These are phyloP conservation scores for Catalaphyllia jardinei DNA, from an alignment of 64 coral and sea anemone genomes.

Conservation along the genomic window DNA sequence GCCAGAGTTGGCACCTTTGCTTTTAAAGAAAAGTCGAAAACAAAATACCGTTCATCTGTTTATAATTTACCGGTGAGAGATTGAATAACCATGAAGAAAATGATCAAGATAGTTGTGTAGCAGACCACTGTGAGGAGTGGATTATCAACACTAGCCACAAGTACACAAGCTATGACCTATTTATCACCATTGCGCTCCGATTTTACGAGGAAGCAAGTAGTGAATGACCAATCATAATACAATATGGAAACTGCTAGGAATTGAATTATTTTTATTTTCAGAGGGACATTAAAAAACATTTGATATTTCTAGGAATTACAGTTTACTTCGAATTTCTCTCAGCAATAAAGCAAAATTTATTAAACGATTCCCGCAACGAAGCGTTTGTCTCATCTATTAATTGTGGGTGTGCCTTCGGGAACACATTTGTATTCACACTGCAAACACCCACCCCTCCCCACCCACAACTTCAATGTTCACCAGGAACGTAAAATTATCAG, in stretches of 20 bases:
- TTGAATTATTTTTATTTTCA: neutral
- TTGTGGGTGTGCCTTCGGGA: neutral
- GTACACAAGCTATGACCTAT: too few relatives aligned
- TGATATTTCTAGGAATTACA: constrained; percentile 5
- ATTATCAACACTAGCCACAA: too few relatives aligned
- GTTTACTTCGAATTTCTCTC: neutral
- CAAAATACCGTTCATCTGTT: too few relatives aligned
- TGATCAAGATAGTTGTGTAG: too few relatives aligned
- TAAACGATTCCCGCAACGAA: neutral
- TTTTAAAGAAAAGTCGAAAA: too few relatives aligned
- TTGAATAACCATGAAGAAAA: too few relatives aligned
- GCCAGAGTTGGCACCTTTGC: too few relatives aligned
- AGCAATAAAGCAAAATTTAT: neutral
- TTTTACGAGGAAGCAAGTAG: too few relatives aligned
- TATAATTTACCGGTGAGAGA: too few relatives aligned
- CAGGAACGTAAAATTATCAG: constrained; percentile 12
- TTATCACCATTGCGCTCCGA: too few relatives aligned
- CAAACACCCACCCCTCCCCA: neutral
- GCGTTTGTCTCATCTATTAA: neutral
- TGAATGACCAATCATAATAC: too few relatives aligned
- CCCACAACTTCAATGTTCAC: constrained; percentile 17
- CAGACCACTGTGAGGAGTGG: too few relatives aligned
- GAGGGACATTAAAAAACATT: neutral
- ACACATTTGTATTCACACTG: neutral
- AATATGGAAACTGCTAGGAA: neutral